Evolutionary conservation across 2,797 vertebrate species (phyloP).

Genomic region (Podarcis lilfordi): DNA sequence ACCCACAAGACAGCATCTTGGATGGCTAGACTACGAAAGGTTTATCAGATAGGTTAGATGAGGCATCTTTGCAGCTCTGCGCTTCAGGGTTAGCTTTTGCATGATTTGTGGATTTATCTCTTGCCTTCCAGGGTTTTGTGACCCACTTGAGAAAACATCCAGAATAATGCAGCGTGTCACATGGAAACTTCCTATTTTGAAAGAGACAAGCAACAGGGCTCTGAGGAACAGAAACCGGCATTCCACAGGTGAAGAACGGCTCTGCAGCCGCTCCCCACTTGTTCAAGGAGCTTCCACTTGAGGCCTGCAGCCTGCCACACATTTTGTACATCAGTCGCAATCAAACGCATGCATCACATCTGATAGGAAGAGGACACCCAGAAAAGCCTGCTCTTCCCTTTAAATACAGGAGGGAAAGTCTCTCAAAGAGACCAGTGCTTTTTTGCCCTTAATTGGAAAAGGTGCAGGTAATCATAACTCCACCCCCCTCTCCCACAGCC

Average conservation of each 20-base stretch:
- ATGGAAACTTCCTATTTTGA: background rate
- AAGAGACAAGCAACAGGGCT: background rate
- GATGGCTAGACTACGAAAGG: background rate
- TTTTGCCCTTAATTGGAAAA: background rate
- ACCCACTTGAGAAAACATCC: background rate
- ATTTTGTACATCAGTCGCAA: background rate
- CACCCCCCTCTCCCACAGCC: too few species aligned
- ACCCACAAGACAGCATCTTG: background rate
- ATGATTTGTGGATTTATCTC: background rate
- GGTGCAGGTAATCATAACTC: background rate
- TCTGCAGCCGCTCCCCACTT: too few species aligned
- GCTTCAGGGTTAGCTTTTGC: background rate
- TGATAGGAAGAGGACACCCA: background rate
- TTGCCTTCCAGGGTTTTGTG: background rate
- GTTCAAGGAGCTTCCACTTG: background rate
- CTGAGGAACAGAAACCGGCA: background rate
- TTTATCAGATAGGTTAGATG: background rate
- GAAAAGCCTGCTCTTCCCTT: background rate
- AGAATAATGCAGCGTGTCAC: background rate
- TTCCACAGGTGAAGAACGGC: background rate
- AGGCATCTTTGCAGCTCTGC: background rate
- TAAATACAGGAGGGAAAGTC: background rate
- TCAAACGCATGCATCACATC: background rate
- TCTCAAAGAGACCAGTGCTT: too few species aligned
- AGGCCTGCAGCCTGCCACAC: background rate